phyloP scores from a whole-genome alignment of 1,140 invertebrate genomes.

The Trichonephila clavata region DNA sequence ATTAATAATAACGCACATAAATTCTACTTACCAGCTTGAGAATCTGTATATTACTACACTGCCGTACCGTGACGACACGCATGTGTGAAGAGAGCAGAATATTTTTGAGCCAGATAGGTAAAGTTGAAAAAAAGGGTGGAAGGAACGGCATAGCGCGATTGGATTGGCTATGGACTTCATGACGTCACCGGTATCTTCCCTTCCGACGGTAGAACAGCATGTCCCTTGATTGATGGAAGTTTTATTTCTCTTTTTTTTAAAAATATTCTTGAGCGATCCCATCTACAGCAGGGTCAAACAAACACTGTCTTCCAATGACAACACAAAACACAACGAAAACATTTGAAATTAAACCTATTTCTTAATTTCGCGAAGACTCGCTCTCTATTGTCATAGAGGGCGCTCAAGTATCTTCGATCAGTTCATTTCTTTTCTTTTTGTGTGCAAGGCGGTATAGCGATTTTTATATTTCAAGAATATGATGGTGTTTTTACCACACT shows the following conservation, averaged over 20 bases:
- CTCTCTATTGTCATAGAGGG: neutral
- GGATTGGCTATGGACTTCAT: conserved; percentile 54
- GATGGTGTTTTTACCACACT: too few relatives aligned
- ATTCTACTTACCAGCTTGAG: conserved; percentile 10
- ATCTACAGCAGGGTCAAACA: neutral
- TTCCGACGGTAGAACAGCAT: neutral
- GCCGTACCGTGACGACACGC: conserved; percentile 7
- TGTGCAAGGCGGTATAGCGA: neutral
- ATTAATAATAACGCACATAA: neutral
- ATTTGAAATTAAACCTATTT: neutral
- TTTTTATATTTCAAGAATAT: too few relatives aligned
- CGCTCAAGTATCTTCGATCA: neutral
- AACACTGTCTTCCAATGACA: neutral
- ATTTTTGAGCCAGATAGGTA: conserved; percentile 32
- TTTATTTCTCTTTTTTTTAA: neutral
- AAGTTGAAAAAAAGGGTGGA: conserved; percentile 63
- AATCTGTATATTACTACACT: neutral
- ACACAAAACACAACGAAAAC: neutral
- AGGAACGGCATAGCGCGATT: conserved; percentile 17
- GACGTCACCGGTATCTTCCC: conserved; percentile 60
- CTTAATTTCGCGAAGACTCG: neutral
- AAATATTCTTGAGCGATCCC: neutral
- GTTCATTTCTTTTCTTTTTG: conserved; percentile 29
- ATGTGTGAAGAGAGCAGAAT: conserved; percentile 52
- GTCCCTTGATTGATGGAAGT: neutral